phyloP scores from a whole-genome alignment of 1,140 invertebrate genomes.

The Probaryconus sp. region DNA sequence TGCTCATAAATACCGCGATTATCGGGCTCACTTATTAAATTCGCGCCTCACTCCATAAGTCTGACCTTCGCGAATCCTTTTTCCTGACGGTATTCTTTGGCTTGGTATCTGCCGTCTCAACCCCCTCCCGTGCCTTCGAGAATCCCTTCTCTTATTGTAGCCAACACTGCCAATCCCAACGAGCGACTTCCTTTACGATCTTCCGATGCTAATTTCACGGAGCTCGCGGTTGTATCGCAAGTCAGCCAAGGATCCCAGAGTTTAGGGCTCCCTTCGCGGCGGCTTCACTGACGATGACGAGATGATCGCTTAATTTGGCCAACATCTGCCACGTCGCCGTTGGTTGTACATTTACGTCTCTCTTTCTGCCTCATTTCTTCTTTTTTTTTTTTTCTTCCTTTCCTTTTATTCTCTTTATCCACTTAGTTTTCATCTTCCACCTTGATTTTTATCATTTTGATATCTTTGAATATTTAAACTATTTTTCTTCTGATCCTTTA shows the following conservation, averaged over 20 bases:
- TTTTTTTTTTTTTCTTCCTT: conserved; percentile 29
- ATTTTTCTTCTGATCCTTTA: background rate
- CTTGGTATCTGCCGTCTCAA: conserved; percentile 34
- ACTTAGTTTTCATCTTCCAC: conserved; percentile 36
- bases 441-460: conserved; percentile 24
- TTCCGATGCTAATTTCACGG: conserved; percentile 76
- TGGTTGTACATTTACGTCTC: conserved; percentile 59
- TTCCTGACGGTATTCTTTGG: conserved; percentile 44
- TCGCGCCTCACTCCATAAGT: conserved; percentile 59
- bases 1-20: conserved; percentile 71
- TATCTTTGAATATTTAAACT: background rate
- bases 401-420: conserved; percentile 27
- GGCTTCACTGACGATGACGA: conserved; percentile 77
- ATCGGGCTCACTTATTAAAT: conserved; percentile 72
- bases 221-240: conserved; percentile 69
- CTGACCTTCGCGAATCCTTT: conserved; percentile 56
- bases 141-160: conserved; percentile 50
- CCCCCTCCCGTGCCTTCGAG: conserved; percentile 14
- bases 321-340: conserved; percentile 76
- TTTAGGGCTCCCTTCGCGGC: conserved; percentile 69
- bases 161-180: conserved; percentile 56
- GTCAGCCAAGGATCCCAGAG: conserved; percentile 61
- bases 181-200: conserved; percentile 73
- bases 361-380: conserved; percentile 21
- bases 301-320: conserved; percentile 79